Evolutionary conservation across 2,113 vertebrate species (phyloP), one percentile per base, ranked within the genome.

Genomic region (Phycodurus eques): DNA sequence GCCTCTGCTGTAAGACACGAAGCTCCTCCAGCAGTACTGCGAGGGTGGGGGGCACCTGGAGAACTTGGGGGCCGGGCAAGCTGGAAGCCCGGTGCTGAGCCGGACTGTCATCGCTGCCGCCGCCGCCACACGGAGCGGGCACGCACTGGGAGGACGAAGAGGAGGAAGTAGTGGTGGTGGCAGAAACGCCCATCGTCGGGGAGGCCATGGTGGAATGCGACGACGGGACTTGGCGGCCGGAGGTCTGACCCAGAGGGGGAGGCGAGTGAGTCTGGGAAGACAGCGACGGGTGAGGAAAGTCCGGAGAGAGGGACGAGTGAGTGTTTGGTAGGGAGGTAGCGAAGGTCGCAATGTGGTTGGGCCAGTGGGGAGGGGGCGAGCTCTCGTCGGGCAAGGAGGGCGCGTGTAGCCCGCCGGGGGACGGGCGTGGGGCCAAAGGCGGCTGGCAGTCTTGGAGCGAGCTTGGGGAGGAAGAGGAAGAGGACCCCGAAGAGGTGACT

Each of bases 1-100:
- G 96, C 44, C 96, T 89, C 86, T 97, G 95, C 83, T 96, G 96
- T 62, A 97, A 83, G 69, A 97, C 92, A 20, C 95, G 88, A 3
- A 96, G 93, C 84, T 97, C 96, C 82, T 97, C 96, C 67, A 97
- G 75, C 22, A 97, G 94, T 12, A 96, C 90, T 0, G 95, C 94
- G 74, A 96, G 90, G 64, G 78, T 92, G 7, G 83, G 92, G 3
- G 88, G 85, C 69, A 91, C 89, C 75, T 80, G 90, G 27, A 90
- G 90, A 27, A 90, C 83, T 62, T 80, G 89, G 17, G 77, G 83
- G 11, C 81, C 90, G 0, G 73, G 78, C 53, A 93, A 92, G 76
- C 87, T 88, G 57, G 93, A 87, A 27, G 89, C 51, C 61, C 83
- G 88, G 68, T 87, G 93, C 71, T 92, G 90, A 70, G 92, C 87